Percentiles rank a stretch among this genome's conserved stretches.
These are phyloP conservation scores for Parasteatoda lunata DNA, from an alignment of 2,888 invertebrate species.

Conservation along the genomic window DNA sequence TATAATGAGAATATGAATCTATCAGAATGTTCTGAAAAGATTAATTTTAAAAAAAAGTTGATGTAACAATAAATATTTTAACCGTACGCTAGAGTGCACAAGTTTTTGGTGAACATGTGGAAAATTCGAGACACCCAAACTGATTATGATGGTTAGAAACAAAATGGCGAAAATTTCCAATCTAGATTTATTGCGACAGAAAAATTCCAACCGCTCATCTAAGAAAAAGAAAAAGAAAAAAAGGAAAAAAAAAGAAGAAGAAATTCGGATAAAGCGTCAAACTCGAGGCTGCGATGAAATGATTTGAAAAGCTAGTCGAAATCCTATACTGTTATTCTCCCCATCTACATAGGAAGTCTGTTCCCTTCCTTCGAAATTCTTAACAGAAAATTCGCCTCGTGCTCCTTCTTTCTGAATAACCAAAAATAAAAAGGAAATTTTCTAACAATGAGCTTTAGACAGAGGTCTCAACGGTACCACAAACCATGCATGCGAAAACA, in stretches of 20 bases:
- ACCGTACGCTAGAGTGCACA: no score
- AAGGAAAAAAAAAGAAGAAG: not conserved
- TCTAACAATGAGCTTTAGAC: slow-evolving; percentile 49
- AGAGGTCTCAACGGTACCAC: slow-evolving; percentile 44
- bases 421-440: slow-evolving; percentile 51
- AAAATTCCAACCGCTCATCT: not conserved
- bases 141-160: no score
- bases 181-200: no score
- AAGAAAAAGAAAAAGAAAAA: not conserved
- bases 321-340: slow-evolving; percentile 26
- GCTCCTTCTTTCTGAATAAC: slow-evolving; percentile 38
- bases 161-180: no score
- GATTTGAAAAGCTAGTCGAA: not conserved
- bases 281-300: not conserved
- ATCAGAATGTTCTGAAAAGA: no score
- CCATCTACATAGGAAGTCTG: slow-evolving; percentile 54
- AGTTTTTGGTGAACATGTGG: no score
- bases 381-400: slow-evolving; percentile 44
- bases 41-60: no score
- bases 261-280: not conserved
- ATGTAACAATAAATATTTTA: no score
- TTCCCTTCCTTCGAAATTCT: slow-evolving; percentile 25
- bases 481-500: slow-evolving; percentile 66
- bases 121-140: no score
- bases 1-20: no score